Percentiles rank a stretch among this genome's conserved stretches.
Conservation (phyloP, 2,888 invertebrate species). For the Scaptomyza reducta region DNA sequence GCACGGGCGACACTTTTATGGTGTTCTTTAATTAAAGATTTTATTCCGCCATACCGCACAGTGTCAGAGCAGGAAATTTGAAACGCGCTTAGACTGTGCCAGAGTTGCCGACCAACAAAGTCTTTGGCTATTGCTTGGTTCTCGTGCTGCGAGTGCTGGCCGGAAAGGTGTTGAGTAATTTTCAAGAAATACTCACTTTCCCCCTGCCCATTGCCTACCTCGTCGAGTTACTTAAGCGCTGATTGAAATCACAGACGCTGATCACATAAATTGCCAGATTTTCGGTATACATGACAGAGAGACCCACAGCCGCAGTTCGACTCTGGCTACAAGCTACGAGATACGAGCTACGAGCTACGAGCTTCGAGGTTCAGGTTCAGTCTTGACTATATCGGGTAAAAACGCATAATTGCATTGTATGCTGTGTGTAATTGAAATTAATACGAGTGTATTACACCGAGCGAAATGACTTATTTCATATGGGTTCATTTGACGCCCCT, state of each 20-base stretch:
- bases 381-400: constrained; percentile 13
- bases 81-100: constrained; percentile 48
- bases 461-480: constrained; percentile 74
- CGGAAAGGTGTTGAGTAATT: constrained; percentile 80
- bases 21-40: constrained; percentile 83
- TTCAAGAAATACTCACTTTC: constrained; percentile 37
- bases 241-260: constrained; percentile 81
- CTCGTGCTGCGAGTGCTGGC: constrained; percentile 17
- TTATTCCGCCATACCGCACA: constrained; percentile 36
- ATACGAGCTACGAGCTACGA: constrained; percentile 6
- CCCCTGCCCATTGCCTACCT: constrained; percentile 7
- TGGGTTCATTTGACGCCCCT: constrained; percentile 70
- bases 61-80: constrained; percentile 62
- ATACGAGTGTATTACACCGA: constrained; percentile 76
- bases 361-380: constrained; percentile 35
- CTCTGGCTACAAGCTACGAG: constrained; percentile 8
- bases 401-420: constrained; percentile 81
- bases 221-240: constrained; percentile 45
- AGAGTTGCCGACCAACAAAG: constrained; percentile 27
- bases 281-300: constrained; percentile 71
- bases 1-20: constrained; percentile 83
- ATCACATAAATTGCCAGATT: constrained; percentile 82
- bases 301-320: constrained; percentile 18
- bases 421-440: constrained; percentile 81
- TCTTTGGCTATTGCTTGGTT: constrained; percentile 3